Evolutionary conservation across 2,113 vertebrate species (phyloP), one percentile per base, ranked within the genome.

Genomic region (Erpornis zantholeuca): DNA sequence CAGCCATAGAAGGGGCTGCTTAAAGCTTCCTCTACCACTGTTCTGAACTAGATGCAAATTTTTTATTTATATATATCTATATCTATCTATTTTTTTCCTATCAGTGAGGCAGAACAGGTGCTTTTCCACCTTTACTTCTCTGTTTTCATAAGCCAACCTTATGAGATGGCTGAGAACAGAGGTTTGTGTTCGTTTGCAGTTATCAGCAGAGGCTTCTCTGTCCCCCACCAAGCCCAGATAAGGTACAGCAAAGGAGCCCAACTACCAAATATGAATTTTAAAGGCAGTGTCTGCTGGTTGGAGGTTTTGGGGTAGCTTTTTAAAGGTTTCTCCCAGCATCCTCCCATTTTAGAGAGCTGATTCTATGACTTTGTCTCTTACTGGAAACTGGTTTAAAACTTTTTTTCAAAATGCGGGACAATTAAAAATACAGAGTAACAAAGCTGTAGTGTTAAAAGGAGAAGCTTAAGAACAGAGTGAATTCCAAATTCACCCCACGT

Each of bases 311-410:
- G 33, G 3, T 4, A 19, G 33, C 44, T 29, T 42, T 68, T 24
- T 5, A 5, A 54, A 56, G 12, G 20, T 38, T 87, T 60, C 16
- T 82, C 28, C 60, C 33, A 73, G 9, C 29, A n/a, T 17, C 25
- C 9, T 31, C 33, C 23, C 21, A 12, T 40, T 60, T 68, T 68
- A 72, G 36, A 24, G 23, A 2, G 35, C 24, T 14, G 47, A 49
- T 82, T 53, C 29, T 10, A 33, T 22, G 6, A 19, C 36, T 42
- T 0, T 0, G 10, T 19, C 33, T 47, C 21, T 27, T 66, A 10
- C 35, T 5, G 14, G 15, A 45, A 47, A 38, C 23, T 19, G 22
- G 10, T 1, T 1, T 0, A 19, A 57, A 36, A 7, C 47, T 53
- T 66, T 10, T 7, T 56, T 35, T 70, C 16, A 28, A 59, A 80